Conservation (phyloP, 2,113 vertebrate genomes). For the Gobius niger region DNA sequence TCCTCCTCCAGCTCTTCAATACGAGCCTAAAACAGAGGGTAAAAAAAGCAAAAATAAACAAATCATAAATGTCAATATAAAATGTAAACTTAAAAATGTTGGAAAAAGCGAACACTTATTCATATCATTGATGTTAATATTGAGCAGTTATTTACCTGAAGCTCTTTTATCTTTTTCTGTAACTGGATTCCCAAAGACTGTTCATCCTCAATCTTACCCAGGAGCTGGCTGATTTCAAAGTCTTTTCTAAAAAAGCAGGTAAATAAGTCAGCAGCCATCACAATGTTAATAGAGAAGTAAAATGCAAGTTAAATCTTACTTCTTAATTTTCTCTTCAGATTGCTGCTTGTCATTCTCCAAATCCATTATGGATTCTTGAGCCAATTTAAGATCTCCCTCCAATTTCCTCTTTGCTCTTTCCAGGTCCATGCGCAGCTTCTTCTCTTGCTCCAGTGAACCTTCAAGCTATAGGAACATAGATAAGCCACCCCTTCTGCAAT, state of each 20-base stretch:
- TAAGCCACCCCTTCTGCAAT: background rate
- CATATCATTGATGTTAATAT: background rate
- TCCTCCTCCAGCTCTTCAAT: conserved; percentile 85
- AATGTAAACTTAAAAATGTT: too few relatives aligned
- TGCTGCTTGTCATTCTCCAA: conserved; percentile 74
- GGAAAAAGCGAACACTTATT: too few relatives aligned
- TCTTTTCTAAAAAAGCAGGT: conserved; percentile 76
- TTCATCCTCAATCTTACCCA: conserved; percentile 83
- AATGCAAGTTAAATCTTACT: conserved; percentile 30
- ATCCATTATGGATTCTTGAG: conserved; percentile 69
- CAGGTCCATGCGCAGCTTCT: conserved; percentile 82
- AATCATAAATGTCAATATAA: too few relatives aligned
- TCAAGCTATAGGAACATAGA: conserved; percentile 72
- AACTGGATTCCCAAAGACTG: conserved; percentile 78
- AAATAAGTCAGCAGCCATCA: background rate
- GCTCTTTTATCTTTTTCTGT: conserved; percentile 87
- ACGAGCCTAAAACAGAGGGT: conserved; percentile 58
- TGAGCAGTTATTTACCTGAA: conserved; percentile 66
- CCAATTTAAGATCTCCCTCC: conserved; percentile 68
- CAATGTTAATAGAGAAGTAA: background rate
- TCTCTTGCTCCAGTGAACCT: conserved; percentile 86
- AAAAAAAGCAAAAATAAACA: background rate
- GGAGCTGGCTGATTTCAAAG: conserved; percentile 81
- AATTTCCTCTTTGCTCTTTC: conserved; percentile 75
- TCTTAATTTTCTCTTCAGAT: conserved; percentile 68